Conservation (phyloP, 1,140 invertebrate genomes). For the Pseudobourletiella spinata region DNA sequence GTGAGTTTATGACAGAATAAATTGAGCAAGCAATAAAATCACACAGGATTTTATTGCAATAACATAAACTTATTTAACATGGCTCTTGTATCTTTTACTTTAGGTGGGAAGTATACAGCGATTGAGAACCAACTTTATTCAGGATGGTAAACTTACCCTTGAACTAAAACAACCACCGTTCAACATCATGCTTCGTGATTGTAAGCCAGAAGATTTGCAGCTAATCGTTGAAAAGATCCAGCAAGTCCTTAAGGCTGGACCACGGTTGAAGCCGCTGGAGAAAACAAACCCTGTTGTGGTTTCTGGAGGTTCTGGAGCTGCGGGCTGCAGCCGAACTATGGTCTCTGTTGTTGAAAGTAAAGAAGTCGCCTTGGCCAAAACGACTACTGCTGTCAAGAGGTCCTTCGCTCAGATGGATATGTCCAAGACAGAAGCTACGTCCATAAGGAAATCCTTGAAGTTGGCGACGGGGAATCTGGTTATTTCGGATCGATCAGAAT, state of each 20-base stretch:
- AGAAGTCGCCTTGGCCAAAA: background rate
- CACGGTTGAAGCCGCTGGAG: background rate
- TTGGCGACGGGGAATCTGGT: background rate
- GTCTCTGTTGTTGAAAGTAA: background rate
- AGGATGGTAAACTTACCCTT: conserved; percentile 5
- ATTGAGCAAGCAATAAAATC: background rate
- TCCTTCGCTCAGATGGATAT: background rate
- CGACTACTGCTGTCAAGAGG: background rate
- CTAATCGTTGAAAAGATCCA: background rate
- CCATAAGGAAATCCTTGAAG: background rate
- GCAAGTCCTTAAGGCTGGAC: background rate
- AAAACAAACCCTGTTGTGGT: background rate
- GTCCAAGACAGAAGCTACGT: conserved; percentile 5
- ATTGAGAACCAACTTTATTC: conserved; percentile 3
- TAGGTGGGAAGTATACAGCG: conserved; percentile 6
- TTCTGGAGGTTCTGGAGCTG: background rate
- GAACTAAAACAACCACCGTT: conserved; percentile 11
- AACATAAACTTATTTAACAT: background rate
- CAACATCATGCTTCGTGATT: conserved; percentile 10
- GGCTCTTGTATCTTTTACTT: background rate
- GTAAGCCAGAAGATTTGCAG: background rate
- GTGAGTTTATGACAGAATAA: background rate
- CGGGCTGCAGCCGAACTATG: background rate
- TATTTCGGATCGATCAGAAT: background rate
- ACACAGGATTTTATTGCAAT: background rate